Conservation (phyloP, 2,797 vertebrate genomes). For the Takifugu rubripes region DNA sequence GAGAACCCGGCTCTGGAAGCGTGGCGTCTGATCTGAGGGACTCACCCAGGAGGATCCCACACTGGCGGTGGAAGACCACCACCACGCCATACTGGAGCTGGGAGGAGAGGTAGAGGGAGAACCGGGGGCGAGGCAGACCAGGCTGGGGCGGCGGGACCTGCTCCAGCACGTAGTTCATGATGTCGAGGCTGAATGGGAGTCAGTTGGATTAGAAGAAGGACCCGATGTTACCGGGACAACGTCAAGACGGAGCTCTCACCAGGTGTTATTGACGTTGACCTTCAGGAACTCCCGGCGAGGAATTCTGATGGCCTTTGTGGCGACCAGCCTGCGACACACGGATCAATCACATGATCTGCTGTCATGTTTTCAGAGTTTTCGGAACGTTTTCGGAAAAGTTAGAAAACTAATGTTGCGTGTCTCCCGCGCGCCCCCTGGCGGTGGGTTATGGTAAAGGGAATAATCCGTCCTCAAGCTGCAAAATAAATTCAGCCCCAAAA, state of each 20-base stretch:
- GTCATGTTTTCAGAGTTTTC: conserved; percentile 2
- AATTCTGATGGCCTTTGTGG: conserved; percentile 72
- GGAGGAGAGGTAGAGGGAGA: conserved; percentile 89
- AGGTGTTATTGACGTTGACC: conserved; percentile 71
- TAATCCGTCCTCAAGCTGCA: too few relatives aligned
- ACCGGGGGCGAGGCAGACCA: conserved; percentile 78
- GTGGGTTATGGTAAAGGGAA: too few relatives aligned
- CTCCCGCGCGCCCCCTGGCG: too few relatives aligned
- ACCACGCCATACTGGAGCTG: conserved; percentile 87
- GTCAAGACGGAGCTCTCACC: conserved; percentile 48
- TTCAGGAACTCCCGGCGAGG: conserved; percentile 70
- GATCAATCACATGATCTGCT: not conserved
- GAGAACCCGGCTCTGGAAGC: too few relatives aligned
- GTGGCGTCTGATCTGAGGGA: not conserved
- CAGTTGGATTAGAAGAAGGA: not conserved
- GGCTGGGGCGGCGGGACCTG: conserved; percentile 67
- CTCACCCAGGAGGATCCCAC: conserved; percentile 81
- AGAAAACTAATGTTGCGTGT: not conserved
- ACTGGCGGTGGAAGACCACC: conserved; percentile 83
- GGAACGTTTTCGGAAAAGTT: not conserved
- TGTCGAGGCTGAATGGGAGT: conserved; percentile 73
- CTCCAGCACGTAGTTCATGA: conserved; percentile 82
- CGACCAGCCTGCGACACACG: conserved; percentile 65
- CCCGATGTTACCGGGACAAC: not conserved
- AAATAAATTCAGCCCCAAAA: too few relatives aligned